Evolutionary conservation across 2,797 vertebrate species (phyloP), one percentile per base, ranked within the genome.

Genomic region (Poecile montanus): DNA sequence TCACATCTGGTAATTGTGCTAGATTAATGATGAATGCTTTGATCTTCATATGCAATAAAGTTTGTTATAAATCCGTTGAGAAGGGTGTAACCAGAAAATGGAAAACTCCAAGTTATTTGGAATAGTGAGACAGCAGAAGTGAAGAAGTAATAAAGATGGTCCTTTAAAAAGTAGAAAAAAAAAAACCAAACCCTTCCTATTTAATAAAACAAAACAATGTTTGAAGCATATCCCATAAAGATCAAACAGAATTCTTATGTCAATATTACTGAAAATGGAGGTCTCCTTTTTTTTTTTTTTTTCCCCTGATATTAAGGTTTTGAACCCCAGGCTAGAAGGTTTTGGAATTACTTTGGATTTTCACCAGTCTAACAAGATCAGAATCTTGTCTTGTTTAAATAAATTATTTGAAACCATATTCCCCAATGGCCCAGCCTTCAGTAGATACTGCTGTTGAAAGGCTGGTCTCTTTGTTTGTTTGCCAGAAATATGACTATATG

Each of bases 391-490:
- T 87, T 92, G 54, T 84, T 94, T 89, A 92, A 92, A 92, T 83
- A 93, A 96, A 95, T 94, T 29, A 91, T 95, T 95, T 92, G 75
- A 95, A 93, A 85, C 85, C 93, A 91, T 93, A 91, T 89, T 95
- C 89, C 92, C 93, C 58, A 81, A 56, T 0, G 81, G 36, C 68
- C 72, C 85, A 83, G 84, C 65, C 85, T 92, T 62, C 89, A 89
- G 87, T 78, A 88, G 89, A 95, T 88, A 85, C 58, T 71, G 58
- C 84, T 95, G 96, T 94, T 96, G 96, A 97, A 96, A 97, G 66
- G 62, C 89, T 66, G 54, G 50, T 88, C 65, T 40, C 91, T 97
- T 95, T 96, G 82, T 94, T 95, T 96, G 62, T 92, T 95, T 88
- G 93, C 95, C 94, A 97, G 75, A 92, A 94, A 77, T 91, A 91